A percentile compares a stretch with the other conserved stretches of the same genome.
Conservation (phyloP, 2,888 invertebrate genomes). For the Leptinotarsa juncta region DNA sequence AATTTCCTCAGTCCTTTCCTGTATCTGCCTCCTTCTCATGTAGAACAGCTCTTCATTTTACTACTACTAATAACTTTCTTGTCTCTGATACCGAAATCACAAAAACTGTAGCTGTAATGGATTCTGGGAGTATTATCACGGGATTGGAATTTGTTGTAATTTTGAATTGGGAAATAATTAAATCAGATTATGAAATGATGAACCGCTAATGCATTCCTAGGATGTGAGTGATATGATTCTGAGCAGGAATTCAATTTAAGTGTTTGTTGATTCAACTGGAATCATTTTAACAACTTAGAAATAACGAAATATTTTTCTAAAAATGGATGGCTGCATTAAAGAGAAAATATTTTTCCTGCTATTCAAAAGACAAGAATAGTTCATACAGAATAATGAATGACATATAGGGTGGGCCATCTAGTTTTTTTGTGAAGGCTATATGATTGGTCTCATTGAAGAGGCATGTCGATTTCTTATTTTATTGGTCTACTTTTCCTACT, state of each 20-base stretch:
- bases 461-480: no score
- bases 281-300: not conserved
- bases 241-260: not conserved
- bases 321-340: not conserved
- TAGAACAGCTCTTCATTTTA: constrained; percentile 57
- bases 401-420: no score
- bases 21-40: constrained; percentile 47
- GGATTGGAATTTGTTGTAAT: constrained; percentile 18
- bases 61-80: constrained; percentile 55
- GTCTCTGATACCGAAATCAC: constrained; percentile 53
- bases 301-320: not conserved
- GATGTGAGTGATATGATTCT: not conserved
- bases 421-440: no score
- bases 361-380: no score
- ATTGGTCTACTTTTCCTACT: no score
- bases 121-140: constrained; percentile 48
- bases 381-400: no score
- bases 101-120: constrained; percentile 8
- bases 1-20: not conserved
- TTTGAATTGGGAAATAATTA: constrained; percentile 50
- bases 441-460: no score
- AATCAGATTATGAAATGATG: constrained; percentile 42
- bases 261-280: not conserved
- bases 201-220: constrained; percentile 18
- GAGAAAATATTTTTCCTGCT: not conserved